Evolutionary conservation across 2,113 vertebrate species (phyloP), one percentile per base, ranked within the genome.

Genomic region (Fulmarus glacialis): DNA sequence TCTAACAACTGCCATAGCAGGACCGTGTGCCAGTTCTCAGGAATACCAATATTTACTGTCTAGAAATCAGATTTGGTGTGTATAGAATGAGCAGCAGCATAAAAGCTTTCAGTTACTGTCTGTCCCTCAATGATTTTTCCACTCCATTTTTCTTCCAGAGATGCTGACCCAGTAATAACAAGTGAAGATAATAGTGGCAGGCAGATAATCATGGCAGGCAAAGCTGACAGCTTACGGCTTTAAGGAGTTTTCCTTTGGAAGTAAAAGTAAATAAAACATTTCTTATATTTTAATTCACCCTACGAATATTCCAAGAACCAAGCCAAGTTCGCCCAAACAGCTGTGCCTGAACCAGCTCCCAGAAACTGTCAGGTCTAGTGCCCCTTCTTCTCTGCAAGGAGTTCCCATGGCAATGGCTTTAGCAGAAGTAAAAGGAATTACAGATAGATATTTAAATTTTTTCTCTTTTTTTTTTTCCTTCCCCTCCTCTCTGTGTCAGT

Each of bases 351-450:
- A 93, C 17, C 48, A 90, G 68, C 68, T 94, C 42, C 55, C 60
- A 85, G 50, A 95, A 97, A 70, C 71, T 92, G 70, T 72, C 34
- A 63, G 74, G 68, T 95, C 20, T 12, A 84, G 90, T 50, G 58
- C 32, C 87, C 58, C 59, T 67, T 85, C 68, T 92, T 48, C 77
- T 97, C 59, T 93, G 55, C 56, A 4, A 7, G 59, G 45, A n/a
- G 97, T 98, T 98, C 63, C 98, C 95, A 97, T 98, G 90, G 96
- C 95, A 98, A 98, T 84, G 0, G 27, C 74, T 74, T 63, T 55
- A 82, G 85, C 11, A 70, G 83, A 92, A 97, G 71, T 97, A 84
- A 95, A 96, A 97, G 43, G 86, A 95, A 96, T 90, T 95, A 88
- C 64, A 56, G 14, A 38, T 3, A 89, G 23, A 42, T 66, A 36